These are phyloP conservation scores for Drosophila gunungcola DNA, from an alignment of 1,140 invertebrate species.

Conservation along the genomic window DNA sequence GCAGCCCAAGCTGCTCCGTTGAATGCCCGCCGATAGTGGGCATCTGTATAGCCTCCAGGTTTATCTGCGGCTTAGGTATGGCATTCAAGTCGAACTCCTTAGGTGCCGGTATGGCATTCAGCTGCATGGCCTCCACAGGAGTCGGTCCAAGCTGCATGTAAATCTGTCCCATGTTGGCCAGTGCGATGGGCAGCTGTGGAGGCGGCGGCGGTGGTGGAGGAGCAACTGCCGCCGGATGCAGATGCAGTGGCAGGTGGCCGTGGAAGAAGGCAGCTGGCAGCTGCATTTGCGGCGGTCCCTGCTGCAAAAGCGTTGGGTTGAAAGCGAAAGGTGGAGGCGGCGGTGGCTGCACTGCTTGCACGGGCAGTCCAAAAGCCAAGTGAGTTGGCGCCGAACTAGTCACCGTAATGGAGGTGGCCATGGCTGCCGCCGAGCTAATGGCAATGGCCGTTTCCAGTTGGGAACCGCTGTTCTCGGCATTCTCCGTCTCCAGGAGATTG, in stretches of 20 bases:
- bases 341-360: constrained; percentile 70
- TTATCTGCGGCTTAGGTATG: constrained; percentile 80
- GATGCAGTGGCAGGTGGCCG: constrained; percentile 60
- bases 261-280: constrained; percentile 67
- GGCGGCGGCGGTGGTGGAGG: constrained; percentile 76
- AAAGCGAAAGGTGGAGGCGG: constrained; percentile 84
- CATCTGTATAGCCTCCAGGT: constrained; percentile 81
- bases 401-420: constrained; percentile 50
- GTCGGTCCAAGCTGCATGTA: constrained; percentile 77
- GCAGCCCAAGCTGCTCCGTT: constrained; percentile 44
- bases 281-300: constrained; percentile 65
- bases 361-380: constrained; percentile 68
- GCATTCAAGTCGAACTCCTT: constrained; percentile 83
- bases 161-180: constrained; percentile 68
- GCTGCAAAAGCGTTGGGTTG: constrained; percentile 81
- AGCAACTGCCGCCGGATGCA: constrained; percentile 72
- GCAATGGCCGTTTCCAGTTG: constrained; percentile 35
- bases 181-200: constrained; percentile 71
- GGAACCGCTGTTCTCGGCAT: constrained; percentile 34
- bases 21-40: constrained; percentile 46
- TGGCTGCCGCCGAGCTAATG: constrained; percentile 46
- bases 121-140: constrained; percentile 64
- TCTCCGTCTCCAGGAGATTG: constrained; percentile 34
- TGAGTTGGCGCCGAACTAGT: constrained; percentile 72
- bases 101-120: constrained; percentile 79